Conservation (phyloP, 2,888 invertebrate genomes). For the Pemphredon lugubris region DNA sequence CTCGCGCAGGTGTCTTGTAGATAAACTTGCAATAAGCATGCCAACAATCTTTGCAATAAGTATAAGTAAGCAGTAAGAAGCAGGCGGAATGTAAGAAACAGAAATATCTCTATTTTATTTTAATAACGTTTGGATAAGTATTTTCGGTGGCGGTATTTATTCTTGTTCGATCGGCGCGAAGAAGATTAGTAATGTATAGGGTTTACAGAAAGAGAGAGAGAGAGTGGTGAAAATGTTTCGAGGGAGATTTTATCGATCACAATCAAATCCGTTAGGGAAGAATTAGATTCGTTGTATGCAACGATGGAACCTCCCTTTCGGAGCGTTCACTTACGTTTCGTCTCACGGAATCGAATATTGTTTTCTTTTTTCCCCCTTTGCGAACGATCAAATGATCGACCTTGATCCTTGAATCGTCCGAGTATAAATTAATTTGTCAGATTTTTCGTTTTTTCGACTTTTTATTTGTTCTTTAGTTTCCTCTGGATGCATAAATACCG, state of each 20-base stretch:
- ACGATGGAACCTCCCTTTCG: slow-evolving; percentile 5
- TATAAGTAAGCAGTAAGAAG: slow-evolving; percentile 31
- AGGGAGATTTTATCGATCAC: slow-evolving; percentile 12
- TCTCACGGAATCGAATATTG: background rate
- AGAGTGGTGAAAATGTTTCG: slow-evolving; percentile 1
- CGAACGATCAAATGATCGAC: background rate
- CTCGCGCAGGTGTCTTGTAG: slow-evolving; percentile 34
- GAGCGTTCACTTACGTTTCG: slow-evolving; percentile 8
- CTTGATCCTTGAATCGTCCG: background rate
- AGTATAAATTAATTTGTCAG: no score
- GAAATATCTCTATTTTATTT: slow-evolving; percentile 42
- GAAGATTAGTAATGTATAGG: background rate
- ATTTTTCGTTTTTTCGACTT: no score
- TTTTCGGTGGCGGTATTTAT: slow-evolving; percentile 20
- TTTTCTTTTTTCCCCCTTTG: no score
- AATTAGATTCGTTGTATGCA: background rate
- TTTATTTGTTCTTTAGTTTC: no score
- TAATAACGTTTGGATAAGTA: slow-evolving; percentile 35
- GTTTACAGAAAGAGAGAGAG: background rate
- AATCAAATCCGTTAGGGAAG: background rate
- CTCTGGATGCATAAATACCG: no score
- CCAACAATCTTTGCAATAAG: slow-evolving; percentile 57
- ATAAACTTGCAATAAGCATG: slow-evolving; percentile 60
- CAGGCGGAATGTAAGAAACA: slow-evolving; percentile 24
- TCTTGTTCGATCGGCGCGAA: background rate